Conservation (phyloP, 2,113 vertebrate species). For the Solea solea region DNA sequence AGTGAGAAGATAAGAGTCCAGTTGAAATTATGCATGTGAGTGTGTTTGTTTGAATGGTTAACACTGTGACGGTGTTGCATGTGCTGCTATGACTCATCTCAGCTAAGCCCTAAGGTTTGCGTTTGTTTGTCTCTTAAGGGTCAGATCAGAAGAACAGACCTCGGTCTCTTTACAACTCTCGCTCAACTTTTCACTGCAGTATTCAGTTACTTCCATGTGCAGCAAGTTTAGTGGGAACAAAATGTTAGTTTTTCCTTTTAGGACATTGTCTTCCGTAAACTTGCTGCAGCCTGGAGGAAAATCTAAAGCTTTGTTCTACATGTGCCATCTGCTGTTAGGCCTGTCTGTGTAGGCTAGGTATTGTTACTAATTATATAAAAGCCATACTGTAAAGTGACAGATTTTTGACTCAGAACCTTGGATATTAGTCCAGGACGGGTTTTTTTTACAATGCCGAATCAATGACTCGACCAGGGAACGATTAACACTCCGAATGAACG, state of each 20-base stretch:
- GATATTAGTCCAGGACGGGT: conserved; percentile 40
- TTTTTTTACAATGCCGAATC: conserved; percentile 63
- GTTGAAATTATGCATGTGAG: conserved; percentile 47
- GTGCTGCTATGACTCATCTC: conserved; percentile 47
- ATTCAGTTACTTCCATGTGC: conserved; percentile 37
- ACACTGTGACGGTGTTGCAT: conserved; percentile 39
- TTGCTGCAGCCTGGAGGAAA: conserved; percentile 37
- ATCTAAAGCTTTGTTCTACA: conserved; percentile 55
- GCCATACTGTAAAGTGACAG: conserved; percentile 72
- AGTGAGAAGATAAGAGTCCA: conserved; percentile 22
- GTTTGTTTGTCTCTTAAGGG: conserved; percentile 15
- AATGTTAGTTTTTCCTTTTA: not conserved
- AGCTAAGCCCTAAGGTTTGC: conserved; percentile 15
- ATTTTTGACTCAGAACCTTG: conserved; percentile 44
- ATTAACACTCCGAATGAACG: conserved; percentile 37
- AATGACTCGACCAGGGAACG: conserved; percentile 25
- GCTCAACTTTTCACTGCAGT: conserved; percentile 48
- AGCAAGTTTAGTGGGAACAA: conserved; percentile 19
- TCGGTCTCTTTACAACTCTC: conserved; percentile 20
- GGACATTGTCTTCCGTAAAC: conserved; percentile 1
- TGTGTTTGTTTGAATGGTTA: conserved; percentile 40
- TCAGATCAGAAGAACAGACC: conserved; percentile 32
- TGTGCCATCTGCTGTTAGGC: conserved; percentile 68
- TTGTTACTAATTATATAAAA: conserved; percentile 65
- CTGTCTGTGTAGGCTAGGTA: conserved; percentile 38